Evolutionary conservation across 92 coral and sea anemone species (phyloP).

Genomic region (Desmophyllum pertusum): DNA sequence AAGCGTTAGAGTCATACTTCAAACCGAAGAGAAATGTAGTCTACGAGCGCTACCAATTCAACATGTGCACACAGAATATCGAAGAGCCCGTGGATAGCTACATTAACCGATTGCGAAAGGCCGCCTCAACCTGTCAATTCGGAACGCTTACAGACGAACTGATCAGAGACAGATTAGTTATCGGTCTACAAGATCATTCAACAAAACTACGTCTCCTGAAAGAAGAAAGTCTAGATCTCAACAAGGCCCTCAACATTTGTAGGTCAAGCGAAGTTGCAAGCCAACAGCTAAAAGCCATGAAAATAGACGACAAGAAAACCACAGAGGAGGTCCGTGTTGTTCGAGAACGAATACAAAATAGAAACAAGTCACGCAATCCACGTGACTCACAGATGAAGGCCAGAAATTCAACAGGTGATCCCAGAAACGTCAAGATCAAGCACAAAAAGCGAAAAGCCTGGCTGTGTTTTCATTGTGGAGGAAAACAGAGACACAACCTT

Average conservation of each 20-base stretch:
- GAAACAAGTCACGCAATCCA: no score
- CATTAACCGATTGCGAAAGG: slow-evolving; percentile 30
- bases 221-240: slow-evolving; percentile 3
- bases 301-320: no score
- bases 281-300: slow-evolving; percentile 3
- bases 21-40: slow-evolving; percentile 56
- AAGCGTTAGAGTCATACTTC: slow-evolving; percentile 44
- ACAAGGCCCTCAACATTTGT: slow-evolving; percentile 17
- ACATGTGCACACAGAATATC: slow-evolving; percentile 17
- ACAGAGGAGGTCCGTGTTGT: no score
- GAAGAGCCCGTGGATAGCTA: slow-evolving; percentile 33
- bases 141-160: slow-evolving; percentile 34
- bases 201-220: neutral
- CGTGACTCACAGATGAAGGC: no score
- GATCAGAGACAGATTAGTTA: slow-evolving; percentile 36
- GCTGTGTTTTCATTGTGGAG: slow-evolving; percentile 35
- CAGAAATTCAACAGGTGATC: no score
- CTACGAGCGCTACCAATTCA: slow-evolving; percentile 37
- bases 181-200: slow-evolving; percentile 22
- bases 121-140: slow-evolving; percentile 35
- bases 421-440: slow-evolving; percentile 17
- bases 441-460: slow-evolving; percentile 1
- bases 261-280: slow-evolving; percentile 7
- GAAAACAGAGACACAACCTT: no score
- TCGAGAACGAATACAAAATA: no score